Percentiles rank a stretch among this genome's conserved stretches.
These are phyloP conservation scores for Muricea muricata DNA, from an alignment of 92 coral and sea anemone genomes.

Conservation along the genomic window DNA sequence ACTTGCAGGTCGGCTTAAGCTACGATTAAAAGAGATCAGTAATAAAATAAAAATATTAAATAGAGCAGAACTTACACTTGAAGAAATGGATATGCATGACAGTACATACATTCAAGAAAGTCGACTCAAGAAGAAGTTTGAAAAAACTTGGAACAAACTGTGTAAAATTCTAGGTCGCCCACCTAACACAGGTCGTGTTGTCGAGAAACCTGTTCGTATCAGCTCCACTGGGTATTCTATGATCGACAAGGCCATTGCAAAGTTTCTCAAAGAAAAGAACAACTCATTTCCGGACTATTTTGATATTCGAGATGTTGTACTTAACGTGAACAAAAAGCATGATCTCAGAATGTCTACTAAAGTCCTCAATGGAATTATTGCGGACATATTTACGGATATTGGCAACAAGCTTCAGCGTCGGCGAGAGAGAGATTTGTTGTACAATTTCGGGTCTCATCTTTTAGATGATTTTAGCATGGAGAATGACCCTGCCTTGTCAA, in stretches of 20 bases:
- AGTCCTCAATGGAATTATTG: conserved; percentile 70
- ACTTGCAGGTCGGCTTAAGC: conserved; percentile 59
- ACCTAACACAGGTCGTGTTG: conserved; percentile 86
- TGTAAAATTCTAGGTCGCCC: conserved; percentile 81
- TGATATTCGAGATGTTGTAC: conserved; percentile 77
- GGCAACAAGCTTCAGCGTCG: conserved; percentile 89
- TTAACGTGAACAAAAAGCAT: conserved; percentile 67
- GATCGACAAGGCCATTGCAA: conserved; percentile 77
- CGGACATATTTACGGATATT: conserved; percentile 79
- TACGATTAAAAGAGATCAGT: conserved; percentile 61
- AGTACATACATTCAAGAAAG: conserved; percentile 86
- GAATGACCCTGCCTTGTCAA: conserved; percentile 81
- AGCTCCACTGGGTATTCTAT: conserved; percentile 71
- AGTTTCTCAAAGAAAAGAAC: conserved; percentile 66
- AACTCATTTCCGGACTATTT: conserved; percentile 86
- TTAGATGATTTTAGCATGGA: conserved; percentile 71
- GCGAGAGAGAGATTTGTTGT: conserved; percentile 80
- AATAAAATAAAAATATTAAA: conserved; percentile 78
- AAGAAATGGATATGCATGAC: conserved; percentile 83
- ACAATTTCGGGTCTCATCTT: conserved; percentile 87
- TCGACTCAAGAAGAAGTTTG: conserved; percentile 76
- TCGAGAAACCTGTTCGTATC: conserved; percentile 70
- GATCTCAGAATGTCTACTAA: conserved; percentile 73
- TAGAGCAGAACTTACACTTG: conserved; percentile 85
- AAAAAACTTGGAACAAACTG: conserved; percentile 80